Evolutionary conservation across 2,888 invertebrate species (phyloP).

Genomic region (Cheilosia grossa): DNA sequence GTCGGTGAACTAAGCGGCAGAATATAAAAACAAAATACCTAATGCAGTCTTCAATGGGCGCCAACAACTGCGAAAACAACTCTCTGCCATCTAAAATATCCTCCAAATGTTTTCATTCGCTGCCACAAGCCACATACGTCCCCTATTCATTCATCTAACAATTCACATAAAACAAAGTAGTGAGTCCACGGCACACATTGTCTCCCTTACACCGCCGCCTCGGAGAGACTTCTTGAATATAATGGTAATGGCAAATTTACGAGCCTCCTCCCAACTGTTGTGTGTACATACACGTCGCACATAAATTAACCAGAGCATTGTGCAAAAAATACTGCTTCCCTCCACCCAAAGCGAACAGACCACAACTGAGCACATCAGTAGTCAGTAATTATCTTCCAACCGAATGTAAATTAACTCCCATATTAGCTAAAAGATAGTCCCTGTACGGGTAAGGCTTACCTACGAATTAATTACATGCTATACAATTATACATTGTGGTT

Average conservation of each 20-base stretch:
- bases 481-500: constrained; percentile 45
- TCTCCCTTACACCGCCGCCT: background rate
- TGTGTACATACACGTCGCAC: constrained; percentile 4
- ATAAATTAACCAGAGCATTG: constrained; percentile 14
- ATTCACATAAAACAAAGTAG: constrained; percentile 19
- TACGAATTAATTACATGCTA: constrained; percentile 44
- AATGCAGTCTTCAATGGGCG: background rate
- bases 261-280: constrained; percentile 29
- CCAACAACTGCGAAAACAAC: constrained; percentile 7
- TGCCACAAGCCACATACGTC: constrained; percentile 3
- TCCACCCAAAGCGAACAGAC: constrained; percentile 6
- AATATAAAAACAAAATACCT: background rate
- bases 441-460: constrained; percentile 2
- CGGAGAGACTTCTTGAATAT: constrained; percentile 6
- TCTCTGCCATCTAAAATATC: constrained; percentile 4
- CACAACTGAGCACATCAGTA: constrained; percentile 28
- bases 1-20: background rate
- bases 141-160: constrained; percentile 22
- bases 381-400: constrained; percentile 31
- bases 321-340: background rate
- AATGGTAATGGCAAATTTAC: constrained; percentile 34
- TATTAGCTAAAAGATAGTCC: constrained; percentile 16
- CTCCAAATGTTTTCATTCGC: background rate
- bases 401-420: constrained; percentile 27
- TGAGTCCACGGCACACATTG: background rate